phyloP scores from a whole-genome alignment of 2,888 invertebrate species.

The Herminia tarsipennalis region DNA sequence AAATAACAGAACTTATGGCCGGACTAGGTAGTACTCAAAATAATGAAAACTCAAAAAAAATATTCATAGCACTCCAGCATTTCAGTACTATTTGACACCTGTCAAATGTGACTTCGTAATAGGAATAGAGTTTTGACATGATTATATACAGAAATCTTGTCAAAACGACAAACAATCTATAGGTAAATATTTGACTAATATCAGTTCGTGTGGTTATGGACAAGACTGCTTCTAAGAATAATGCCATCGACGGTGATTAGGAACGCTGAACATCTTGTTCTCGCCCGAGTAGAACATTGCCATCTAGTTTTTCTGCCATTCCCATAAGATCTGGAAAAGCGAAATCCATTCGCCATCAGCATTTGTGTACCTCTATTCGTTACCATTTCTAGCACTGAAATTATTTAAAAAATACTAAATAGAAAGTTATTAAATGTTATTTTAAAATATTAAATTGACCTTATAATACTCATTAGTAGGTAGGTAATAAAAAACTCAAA shows the following conservation, averaged over 20 bases:
- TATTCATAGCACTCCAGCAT: too few species aligned
- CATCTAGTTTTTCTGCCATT: conserved; percentile 51
- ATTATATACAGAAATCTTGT: too few species aligned
- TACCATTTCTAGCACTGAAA: conserved; percentile 53
- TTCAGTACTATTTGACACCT: too few species aligned
- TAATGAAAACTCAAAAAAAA: too few species aligned
- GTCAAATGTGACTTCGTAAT: too few species aligned
- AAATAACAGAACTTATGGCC: too few species aligned
- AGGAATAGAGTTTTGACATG: too few species aligned
- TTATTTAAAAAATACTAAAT: conserved; percentile 3
- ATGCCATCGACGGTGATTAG: conserved; percentile 47
- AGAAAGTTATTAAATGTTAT: neutral
- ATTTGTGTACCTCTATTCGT: conserved; percentile 59
- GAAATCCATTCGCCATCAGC: conserved; percentile 53
- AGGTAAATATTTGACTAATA: too few species aligned
- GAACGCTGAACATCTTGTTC: conserved; percentile 54
- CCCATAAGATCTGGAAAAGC: conserved; percentile 57
- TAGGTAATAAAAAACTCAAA: too few species aligned
- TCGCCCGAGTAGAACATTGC: conserved; percentile 53
- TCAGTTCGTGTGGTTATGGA: conserved; percentile 46
- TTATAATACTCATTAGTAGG: too few species aligned
- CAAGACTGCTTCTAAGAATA: conserved; percentile 41
- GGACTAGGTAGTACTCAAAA: too few species aligned
- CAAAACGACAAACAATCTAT: too few species aligned
- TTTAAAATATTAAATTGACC: neutral